Evolutionary conservation across 2,888 invertebrate species (phyloP).

Genomic region (Alcis repandata): DNA sequence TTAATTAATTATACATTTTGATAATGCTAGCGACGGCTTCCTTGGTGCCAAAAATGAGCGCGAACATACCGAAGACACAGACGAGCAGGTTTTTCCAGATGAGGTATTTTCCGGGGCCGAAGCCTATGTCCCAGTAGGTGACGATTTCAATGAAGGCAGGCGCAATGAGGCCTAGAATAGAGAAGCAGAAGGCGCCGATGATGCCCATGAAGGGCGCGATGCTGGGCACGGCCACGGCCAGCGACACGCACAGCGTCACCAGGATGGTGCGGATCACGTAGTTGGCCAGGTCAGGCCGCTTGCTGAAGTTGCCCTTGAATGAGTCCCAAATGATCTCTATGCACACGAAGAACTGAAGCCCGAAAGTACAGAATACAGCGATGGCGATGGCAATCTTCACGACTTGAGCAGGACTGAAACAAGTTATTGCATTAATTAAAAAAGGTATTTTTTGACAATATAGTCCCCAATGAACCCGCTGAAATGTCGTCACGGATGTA

Average conservation of each 20-base stretch:
- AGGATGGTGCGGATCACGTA: slow-evolving; percentile 91
- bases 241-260: slow-evolving; percentile 89
- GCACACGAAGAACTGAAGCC: slow-evolving; percentile 98
- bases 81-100: slow-evolving; percentile 93
- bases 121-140: slow-evolving; percentile 94
- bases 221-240: slow-evolving; percentile 95
- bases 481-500: no score
- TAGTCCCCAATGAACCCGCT: no score
- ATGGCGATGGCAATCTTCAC: slow-evolving; percentile 95
- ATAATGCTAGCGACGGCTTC: slow-evolving; percentile 70
- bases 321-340: slow-evolving; percentile 96
- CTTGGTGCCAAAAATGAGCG: slow-evolving; percentile 92
- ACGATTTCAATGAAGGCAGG: slow-evolving; percentile 95
- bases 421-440: slow-evolving; percentile 18
- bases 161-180: slow-evolving; percentile 95
- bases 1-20: slow-evolving; percentile 53
- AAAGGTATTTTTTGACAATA: no score
- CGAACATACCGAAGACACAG: slow-evolving; percentile 91
- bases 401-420: slow-evolving; percentile 92
- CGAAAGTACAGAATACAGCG: slow-evolving; percentile 97
- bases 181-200: slow-evolving; percentile 97
- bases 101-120: slow-evolving; percentile 90
- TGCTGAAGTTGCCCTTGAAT: slow-evolving; percentile 90
- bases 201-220: slow-evolving; percentile 96
- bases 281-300: slow-evolving; percentile 90